These are phyloP conservation scores for Diphyllodes magnificus DNA, from an alignment of 2,113 vertebrate genomes.

Conservation along the genomic window DNA sequence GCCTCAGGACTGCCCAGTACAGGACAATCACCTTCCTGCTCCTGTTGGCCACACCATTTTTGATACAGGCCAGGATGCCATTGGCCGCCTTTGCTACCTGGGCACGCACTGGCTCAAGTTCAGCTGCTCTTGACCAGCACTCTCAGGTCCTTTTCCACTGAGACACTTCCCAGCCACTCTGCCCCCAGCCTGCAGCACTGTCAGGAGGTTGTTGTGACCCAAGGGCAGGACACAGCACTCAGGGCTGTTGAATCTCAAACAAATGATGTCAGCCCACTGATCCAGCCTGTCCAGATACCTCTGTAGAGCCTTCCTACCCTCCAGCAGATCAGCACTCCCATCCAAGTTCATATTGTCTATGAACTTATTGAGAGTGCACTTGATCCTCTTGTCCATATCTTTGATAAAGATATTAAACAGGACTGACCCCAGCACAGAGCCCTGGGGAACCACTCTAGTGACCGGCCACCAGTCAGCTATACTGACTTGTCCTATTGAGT, in stretches of 20 bases:
- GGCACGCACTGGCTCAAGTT: background rate
- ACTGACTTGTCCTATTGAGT: background rate
- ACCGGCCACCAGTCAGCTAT: background rate
- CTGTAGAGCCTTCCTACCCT: background rate
- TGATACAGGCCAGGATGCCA: background rate
- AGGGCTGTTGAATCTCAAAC: background rate
- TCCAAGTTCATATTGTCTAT: background rate
- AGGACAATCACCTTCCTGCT: background rate
- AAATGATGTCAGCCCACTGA: too few relatives aligned
- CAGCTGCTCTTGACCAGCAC: background rate
- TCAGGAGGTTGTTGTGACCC: background rate
- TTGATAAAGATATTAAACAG: background rate
- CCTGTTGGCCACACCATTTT: background rate
- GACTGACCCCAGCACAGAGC: background rate
- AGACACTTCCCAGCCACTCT: background rate
- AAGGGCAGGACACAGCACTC: too few relatives aligned
- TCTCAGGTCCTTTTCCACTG: background rate
- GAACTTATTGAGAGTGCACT: background rate
- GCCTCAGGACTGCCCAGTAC: background rate
- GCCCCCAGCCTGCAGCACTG: background rate
- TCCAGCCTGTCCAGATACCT: background rate
- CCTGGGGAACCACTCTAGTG: background rate
- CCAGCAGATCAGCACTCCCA: background rate
- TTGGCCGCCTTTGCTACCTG: background rate
- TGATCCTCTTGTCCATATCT: background rate